Evolutionary conservation across 2,113 vertebrate genomes (phyloP).

Genomic region (Rhinogobius similis): DNA sequence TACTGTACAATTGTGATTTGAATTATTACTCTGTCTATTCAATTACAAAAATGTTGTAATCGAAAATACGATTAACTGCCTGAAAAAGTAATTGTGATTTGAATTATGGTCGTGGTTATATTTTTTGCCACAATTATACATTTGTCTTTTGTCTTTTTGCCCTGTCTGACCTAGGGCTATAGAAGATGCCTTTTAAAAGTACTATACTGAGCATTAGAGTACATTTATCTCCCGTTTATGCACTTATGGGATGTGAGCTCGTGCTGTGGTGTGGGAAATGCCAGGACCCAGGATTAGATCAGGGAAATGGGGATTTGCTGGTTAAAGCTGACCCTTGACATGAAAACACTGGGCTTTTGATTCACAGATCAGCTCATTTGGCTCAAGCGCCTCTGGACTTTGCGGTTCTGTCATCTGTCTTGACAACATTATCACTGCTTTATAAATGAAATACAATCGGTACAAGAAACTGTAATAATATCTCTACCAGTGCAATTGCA

Average conservation of each 20-base stretch:
- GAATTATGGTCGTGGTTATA: no score
- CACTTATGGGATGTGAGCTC: slow-evolving; percentile 22
- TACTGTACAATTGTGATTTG: no score
- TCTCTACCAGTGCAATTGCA: no score
- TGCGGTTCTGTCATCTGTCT: slow-evolving; percentile 23
- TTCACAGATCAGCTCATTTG: slow-evolving; percentile 50
- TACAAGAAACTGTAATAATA: not conserved
- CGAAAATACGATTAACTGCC: no score
- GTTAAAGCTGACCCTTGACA: slow-evolving; percentile 68
- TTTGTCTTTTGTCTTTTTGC: no score
- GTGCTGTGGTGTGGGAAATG: slow-evolving; percentile 61
- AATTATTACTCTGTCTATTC: no score
- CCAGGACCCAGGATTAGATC: slow-evolving; percentile 56
- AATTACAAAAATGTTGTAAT: no score
- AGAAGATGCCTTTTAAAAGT: not conserved
- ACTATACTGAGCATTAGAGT: not conserved
- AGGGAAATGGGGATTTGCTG: slow-evolving; percentile 61
- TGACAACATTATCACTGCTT: not conserved
- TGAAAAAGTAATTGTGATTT: no score
- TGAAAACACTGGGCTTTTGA: slow-evolving; percentile 59
- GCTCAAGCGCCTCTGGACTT: slow-evolving; percentile 22
- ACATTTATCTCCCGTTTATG: no score
- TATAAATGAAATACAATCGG: no score
- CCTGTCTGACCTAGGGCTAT: no score
- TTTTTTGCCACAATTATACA: no score